phyloP scores from a whole-genome alignment of 2,888 invertebrate species.

The Volucella bombylans region DNA sequence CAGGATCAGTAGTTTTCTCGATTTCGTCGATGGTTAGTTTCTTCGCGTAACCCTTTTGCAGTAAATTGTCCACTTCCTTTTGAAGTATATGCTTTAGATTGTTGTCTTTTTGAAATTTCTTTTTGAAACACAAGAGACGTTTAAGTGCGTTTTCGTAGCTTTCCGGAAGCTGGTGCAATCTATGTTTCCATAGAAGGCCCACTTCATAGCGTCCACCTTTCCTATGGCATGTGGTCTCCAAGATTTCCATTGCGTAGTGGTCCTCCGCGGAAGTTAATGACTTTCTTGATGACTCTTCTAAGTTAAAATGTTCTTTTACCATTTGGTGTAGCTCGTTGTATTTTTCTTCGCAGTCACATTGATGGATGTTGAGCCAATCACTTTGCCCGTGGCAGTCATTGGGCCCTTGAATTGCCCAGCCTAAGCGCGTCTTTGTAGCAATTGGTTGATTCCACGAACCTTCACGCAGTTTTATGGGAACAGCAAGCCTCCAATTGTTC shows the following conservation, averaged over 20 bases:
- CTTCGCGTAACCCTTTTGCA: constrained; percentile 68
- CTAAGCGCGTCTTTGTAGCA: constrained; percentile 1
- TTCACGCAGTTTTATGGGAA: constrained; percentile 27
- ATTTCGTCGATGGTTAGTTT: constrained; percentile 57
- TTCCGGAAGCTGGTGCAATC: constrained; percentile 58
- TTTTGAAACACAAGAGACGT: constrained; percentile 67
- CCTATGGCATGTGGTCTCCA: constrained; percentile 55
- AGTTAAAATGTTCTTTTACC: constrained; percentile 33
- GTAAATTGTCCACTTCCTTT: constrained; percentile 63
- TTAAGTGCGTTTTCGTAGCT: constrained; percentile 62
- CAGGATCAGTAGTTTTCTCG: constrained; percentile 3
- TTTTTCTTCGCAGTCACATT: constrained; percentile 34
- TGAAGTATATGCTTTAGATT: too few relatives aligned
- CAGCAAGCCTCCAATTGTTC: constrained; percentile 36
- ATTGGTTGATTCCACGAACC: constrained; percentile 5
- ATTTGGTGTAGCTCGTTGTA: constrained; percentile 35
- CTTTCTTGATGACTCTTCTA: constrained; percentile 21
- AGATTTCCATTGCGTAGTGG: constrained; percentile 37
- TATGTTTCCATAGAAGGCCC: constrained; percentile 74
- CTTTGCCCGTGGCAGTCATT: not conserved
- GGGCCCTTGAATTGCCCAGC: constrained; percentile 6
- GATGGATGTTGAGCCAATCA: constrained; percentile 29
- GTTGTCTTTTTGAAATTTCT: constrained; percentile 60
- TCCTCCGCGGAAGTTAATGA: constrained; percentile 46
- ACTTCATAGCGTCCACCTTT: constrained; percentile 60